These are phyloP conservation scores for Notocelia uddmanniana DNA, from an alignment of 2,888 invertebrate species.

Conservation along the genomic window DNA sequence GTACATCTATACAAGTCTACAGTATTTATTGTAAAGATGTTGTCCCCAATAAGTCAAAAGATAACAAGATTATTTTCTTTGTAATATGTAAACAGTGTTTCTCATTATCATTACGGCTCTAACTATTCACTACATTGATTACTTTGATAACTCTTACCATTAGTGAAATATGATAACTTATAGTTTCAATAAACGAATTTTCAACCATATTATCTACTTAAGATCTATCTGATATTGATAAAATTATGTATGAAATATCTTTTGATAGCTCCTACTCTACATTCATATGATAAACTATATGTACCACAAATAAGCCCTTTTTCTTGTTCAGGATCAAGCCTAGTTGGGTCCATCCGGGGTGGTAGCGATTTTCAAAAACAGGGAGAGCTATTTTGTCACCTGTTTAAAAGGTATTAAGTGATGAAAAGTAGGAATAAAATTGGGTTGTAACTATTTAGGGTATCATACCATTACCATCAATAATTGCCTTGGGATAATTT, in stretches of 20 bases:
- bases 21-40: background rate
- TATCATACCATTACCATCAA: background rate
- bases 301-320: background rate
- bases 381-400: background rate
- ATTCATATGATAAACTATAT: background rate
- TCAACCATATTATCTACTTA: background rate
- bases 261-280: conserved; percentile 27
- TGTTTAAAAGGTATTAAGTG: background rate
- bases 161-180: background rate
- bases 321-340: background rate
- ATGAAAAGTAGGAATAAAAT: background rate
- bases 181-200: conserved; percentile 1
- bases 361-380: background rate
- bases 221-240: conserved; percentile 17
- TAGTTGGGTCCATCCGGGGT: background rate
- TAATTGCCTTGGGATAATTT: conserved; percentile 3
- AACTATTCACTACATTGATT: background rate
- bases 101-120: background rate
- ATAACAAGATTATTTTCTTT: conserved; percentile 14
- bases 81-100: conserved; percentile 16
- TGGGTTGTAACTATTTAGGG: background rate
- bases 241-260: conserved; percentile 13
- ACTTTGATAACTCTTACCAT: background rate
- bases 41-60: conserved; percentile 5
- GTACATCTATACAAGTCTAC: background rate